These are phyloP conservation scores for Glyptemys insculpta DNA, from an alignment of 2,797 vertebrate species.

Conservation along the genomic window DNA sequence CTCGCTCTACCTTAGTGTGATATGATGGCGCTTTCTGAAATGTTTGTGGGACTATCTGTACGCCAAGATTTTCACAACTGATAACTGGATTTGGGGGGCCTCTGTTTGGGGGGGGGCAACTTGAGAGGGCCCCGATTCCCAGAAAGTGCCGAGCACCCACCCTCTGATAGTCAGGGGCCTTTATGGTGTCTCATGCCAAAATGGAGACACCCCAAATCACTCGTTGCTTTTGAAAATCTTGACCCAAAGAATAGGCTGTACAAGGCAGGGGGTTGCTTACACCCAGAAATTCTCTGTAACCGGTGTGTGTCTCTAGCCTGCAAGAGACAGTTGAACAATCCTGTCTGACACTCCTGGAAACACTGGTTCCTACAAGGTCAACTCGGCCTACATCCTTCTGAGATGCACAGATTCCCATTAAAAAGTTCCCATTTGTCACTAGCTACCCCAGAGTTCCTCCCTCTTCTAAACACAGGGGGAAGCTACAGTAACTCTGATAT, in stretches of 20 bases:
- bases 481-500: not conserved
- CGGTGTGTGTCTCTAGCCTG: not conserved
- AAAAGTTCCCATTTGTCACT: not conserved
- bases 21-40: not conserved
- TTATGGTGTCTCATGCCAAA: not conserved
- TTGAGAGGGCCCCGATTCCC: not conserved
- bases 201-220: not conserved
- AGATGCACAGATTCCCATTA: not conserved
- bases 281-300: not conserved
- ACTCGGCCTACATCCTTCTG: not conserved
- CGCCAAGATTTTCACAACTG: not conserved
- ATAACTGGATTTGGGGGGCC: not conserved
- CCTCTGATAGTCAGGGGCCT: not conserved
- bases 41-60: not conserved
- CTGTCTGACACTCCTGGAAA: not conserved
- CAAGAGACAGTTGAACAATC: not conserved
- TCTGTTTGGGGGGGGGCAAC: not conserved
- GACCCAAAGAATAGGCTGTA: not conserved
- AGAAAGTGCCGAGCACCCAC: not conserved
- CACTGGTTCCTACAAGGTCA: not conserved
- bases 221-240: not conserved
- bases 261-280: rapidly evolving
- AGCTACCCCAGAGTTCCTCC: not conserved
- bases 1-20: not conserved
- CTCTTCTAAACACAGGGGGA: not conserved